Evolutionary conservation across 2,888 invertebrate species (phyloP), one percentile per base, ranked within the genome.

Genomic region (Drosophila yooni): DNA sequence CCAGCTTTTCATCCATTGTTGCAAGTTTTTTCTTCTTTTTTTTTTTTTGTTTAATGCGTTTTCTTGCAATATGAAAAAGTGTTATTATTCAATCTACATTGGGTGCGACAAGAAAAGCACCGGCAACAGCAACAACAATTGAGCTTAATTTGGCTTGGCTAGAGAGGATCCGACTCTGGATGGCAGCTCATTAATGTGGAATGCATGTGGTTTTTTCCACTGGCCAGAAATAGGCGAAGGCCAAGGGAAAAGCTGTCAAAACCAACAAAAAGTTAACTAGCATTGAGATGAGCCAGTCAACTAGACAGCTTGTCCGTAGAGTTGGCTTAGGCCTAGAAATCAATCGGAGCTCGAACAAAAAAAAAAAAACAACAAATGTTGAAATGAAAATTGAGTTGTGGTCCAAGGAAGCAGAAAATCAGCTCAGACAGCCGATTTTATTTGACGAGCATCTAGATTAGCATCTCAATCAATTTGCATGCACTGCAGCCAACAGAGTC

Each of bases 11-110:
- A 70, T 74, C 82, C 58, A 89, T 84, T 86, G 76, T 76, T 81
- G 70, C 54, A 40, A 34, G 54, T 15, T 43, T 46, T 33, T 57
- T 56, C 11, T 40, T 15, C 11, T 40, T 15, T 40, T 33, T 57
- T 31, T 27, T 43, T 46, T 38, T 51, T 38, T 48, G 61, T 62
- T 66, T 69, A 53, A 76, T 81, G 72, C 70, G 76, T 83, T 81
- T 74, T 66, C 60, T 72, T 73, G 80, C 67, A 75, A 70, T 83
- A 81, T 70, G 65, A 62, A 72, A 70, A 68, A 57, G 68, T 83
- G 77, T 89, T 85, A 89, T 85, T 85, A 77, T 88, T 88, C 82
- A 73, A 87, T 85, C 77, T 68, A 74, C 74, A 70, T 61, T 61
- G 64, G 38, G 67, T 38, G 71, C 69, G 71, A 68, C 60, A 76